Evolutionary conservation across 2,888 invertebrate genomes (phyloP).

Genomic region (Apoda limacodes): DNA sequence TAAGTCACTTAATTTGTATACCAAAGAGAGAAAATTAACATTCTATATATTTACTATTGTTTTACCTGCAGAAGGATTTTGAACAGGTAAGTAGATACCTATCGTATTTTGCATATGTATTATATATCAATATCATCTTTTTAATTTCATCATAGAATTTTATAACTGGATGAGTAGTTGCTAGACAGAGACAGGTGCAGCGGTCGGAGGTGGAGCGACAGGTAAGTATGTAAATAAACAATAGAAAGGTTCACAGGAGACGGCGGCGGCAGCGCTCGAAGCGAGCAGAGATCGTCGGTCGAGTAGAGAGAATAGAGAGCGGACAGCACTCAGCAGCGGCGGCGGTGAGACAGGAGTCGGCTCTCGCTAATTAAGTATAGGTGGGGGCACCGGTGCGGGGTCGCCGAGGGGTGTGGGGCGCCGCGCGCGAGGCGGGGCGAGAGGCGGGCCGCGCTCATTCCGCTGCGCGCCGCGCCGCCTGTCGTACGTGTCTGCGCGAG

Average conservation of each 20-base stretch:
- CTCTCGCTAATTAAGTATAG: constrained; percentile 60
- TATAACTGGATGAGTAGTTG: constrained; percentile 13
- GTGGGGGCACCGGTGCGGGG: constrained; percentile 28
- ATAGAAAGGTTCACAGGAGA: constrained; percentile 24
- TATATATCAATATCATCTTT: no score
- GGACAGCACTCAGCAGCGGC: constrained; percentile 9
- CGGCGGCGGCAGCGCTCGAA: constrained; percentile 18
- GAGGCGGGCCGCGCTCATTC: constrained; percentile 52
- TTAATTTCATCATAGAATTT: constrained; percentile 1
- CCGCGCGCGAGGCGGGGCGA: constrained; percentile 28
- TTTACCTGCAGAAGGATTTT: no score
- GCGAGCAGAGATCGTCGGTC: constrained; percentile 17
- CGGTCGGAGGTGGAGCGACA: constrained; percentile 45
- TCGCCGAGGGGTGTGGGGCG: constrained; percentile 28
- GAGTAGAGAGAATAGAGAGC: constrained; percentile 6
- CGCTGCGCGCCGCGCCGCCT: constrained; percentile 62
- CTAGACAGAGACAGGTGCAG: constrained; percentile 53
- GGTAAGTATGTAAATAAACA: constrained; percentile 40
- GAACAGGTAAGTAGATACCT: no score
- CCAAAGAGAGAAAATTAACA: no score
- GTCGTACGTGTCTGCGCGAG: constrained; percentile 60
- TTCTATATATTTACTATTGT: no score
- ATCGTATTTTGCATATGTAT: no score
- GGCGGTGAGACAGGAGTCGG: constrained; percentile 25
- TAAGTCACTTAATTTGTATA: no score